phyloP scores from a whole-genome alignment of 2,888 invertebrate genomes.

The Melikaiella ostensackeni region DNA sequence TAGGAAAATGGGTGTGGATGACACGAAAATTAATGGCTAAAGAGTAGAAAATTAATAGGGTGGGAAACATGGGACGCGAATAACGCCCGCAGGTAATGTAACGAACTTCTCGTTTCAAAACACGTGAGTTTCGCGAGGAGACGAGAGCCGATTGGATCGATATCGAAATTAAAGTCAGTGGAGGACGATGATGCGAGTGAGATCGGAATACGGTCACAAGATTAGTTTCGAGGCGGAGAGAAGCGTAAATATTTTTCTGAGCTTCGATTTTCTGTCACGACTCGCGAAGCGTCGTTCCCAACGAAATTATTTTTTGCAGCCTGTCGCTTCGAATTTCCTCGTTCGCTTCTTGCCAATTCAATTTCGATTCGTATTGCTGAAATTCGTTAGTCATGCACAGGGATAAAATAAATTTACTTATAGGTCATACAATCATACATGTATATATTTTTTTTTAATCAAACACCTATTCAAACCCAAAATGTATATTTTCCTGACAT shows the following conservation, averaged over 20 bases:
- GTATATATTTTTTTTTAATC: no score
- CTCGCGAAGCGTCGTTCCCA: slow-evolving; percentile 37
- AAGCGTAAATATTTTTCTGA: slow-evolving; percentile 37
- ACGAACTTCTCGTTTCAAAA: slow-evolving; percentile 40
- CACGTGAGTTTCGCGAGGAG: slow-evolving; percentile 41
- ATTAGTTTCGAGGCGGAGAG: slow-evolving; percentile 32
- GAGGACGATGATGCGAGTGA: slow-evolving; percentile 35
- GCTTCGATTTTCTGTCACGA: slow-evolving; percentile 38
- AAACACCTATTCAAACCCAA: no score
- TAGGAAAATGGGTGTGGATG: slow-evolving; percentile 48
- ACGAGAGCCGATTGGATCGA: slow-evolving; percentile 32
- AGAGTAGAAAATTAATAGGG: slow-evolving; percentile 49
- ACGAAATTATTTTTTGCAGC: slow-evolving; percentile 40
- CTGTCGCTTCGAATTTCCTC: slow-evolving; percentile 37
- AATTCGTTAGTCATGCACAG: slow-evolving; percentile 34
- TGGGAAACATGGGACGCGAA: slow-evolving; percentile 44
- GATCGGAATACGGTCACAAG: slow-evolving; percentile 26
- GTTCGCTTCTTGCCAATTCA: slow-evolving; percentile 37
- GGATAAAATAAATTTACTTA: slow-evolving; percentile 13
- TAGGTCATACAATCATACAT: no score
- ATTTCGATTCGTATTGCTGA: slow-evolving; percentile 36
- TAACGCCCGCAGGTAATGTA: slow-evolving; percentile 46
- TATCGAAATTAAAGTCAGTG: slow-evolving; percentile 36
- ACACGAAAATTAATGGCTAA: slow-evolving; percentile 50
- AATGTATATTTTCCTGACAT: no score